A percentile compares a stretch with the other conserved stretches of the same genome.
Conservation (phyloP, 2,113 vertebrate genomes). For the Thinocorus orbignyianus region DNA sequence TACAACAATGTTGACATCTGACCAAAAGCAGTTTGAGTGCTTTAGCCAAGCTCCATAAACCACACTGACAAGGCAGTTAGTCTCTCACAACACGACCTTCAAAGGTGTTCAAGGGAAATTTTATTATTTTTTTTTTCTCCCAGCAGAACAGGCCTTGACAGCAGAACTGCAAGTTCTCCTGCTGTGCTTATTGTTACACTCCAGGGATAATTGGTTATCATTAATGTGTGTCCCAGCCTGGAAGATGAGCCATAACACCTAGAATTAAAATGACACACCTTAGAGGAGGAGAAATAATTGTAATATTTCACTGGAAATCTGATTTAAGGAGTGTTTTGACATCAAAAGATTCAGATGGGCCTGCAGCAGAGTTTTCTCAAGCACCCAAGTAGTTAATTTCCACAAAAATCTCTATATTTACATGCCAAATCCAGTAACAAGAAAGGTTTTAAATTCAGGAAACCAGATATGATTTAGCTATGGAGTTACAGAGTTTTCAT, state of each 20-base stretch:
- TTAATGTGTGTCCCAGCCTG: not conserved
- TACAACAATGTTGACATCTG: not conserved
- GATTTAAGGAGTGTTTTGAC: not conserved
- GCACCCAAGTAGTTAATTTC: not conserved
- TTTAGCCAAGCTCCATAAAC: constrained; percentile 53
- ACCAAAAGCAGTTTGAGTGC: not conserved
- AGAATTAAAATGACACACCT: not conserved
- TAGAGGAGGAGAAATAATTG: not conserved
- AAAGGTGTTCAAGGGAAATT: not conserved
- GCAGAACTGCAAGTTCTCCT: constrained; percentile 16
- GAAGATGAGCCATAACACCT: constrained; percentile 5
- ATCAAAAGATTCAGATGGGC: not conserved
- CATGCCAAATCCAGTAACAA: not conserved
- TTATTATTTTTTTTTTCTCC: not conserved
- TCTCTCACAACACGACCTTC: constrained; percentile 16
- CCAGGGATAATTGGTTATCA: not conserved
- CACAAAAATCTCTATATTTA: not conserved
- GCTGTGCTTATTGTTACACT: not conserved
- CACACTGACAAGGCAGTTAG: not conserved
- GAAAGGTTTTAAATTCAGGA: not conserved
- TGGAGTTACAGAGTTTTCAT: not conserved
- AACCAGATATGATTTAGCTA: not conserved
- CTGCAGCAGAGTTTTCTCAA: not conserved
- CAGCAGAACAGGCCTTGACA: constrained; percentile 16
- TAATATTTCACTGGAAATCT: not conserved